Evolutionary conservation across 2,888 invertebrate genomes (phyloP), one percentile per base, ranked within the genome.

Genomic region (Cryptophagus acutangulus): DNA sequence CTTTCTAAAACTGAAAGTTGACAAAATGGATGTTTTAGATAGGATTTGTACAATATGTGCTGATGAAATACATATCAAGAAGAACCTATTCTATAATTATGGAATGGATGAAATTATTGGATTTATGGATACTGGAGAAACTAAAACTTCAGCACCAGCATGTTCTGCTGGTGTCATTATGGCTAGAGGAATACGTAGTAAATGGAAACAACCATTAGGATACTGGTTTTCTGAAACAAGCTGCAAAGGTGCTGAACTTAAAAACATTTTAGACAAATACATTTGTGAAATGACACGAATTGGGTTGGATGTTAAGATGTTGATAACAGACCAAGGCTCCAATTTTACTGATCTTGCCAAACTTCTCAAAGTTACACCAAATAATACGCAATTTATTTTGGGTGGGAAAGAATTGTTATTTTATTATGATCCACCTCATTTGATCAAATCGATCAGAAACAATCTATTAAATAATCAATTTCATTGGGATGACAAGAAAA

Each of bases 381-480:
- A 38, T 9, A 18, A 35, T 29, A 37, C 38, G 24, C 36, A 20
- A 12, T 41, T 38, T 36, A 8, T 9, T 14, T 5, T 44, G 1
- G 35, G 33, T 17, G 30, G 14, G 13, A 6, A 26, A 33, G 33
- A 17, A 15, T 1, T 33, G 6, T n/a, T 41, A 14, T 35, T 38
- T 30, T 15, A 38, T 13, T 38, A 38, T 29, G 44, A 44, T 36
- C 43, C 18, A n/a, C 31, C 8, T n/a, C n/a, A n/a, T n/a, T n/a
- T n/a, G n/a, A n/a, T n/a, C n/a, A n/a, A n/a, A n/a, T n/a, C n/a
- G n/a, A n/a, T n/a, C n/a, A 18, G 50, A 40, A 50, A 52, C 39
- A 52, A 48, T 38, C 30, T 51, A 6, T 25, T 49, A 14, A 44
- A 45, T 35, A 26, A 52, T 38, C 17, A 24, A n/a, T 43, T 49